These are phyloP conservation scores for Cyrtodaria siliqua DNA, from an alignment of 2,888 invertebrate species.

Conservation along the genomic window DNA sequence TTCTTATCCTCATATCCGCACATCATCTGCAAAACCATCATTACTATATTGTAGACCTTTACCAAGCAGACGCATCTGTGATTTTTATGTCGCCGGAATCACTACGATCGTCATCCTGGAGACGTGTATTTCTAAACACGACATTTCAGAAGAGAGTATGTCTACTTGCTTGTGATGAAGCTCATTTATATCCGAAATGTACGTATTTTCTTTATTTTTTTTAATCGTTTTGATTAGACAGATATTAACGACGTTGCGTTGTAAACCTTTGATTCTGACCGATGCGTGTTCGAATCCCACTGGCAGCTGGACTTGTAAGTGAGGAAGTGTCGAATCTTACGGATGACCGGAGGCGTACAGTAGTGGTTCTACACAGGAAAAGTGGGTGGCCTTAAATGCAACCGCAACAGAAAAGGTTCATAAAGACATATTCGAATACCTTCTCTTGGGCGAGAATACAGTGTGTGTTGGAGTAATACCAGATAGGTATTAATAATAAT, in stretches of 20 bases:
- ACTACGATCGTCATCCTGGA: slow-evolving; percentile 4
- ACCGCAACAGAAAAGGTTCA: background rate
- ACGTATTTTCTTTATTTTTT: background rate
- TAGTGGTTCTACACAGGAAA: no score
- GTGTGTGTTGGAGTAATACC: background rate
- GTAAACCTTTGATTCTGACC: no score
- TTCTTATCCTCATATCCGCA: no score
- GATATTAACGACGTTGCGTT: no score
- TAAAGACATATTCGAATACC: background rate
- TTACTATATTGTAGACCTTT: background rate
- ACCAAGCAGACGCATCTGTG: background rate
- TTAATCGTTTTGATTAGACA: no score
- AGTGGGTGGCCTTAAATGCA: background rate
- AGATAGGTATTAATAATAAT: slow-evolving; percentile 10
- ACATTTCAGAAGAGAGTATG: background rate
- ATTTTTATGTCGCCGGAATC: slow-evolving; percentile 21
- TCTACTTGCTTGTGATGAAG: slow-evolving; percentile 16
- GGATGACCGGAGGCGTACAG: no score
- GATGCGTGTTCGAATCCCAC: no score
- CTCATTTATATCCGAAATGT: slow-evolving; percentile 18
- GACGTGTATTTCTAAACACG: slow-evolving; percentile 5
- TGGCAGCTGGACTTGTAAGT: no score
- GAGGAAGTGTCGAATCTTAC: no score
- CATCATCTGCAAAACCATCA: no score
- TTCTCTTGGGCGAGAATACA: background rate